phyloP scores from a whole-genome alignment of 2,113 vertebrate species.

The Clarias magur region DNA sequence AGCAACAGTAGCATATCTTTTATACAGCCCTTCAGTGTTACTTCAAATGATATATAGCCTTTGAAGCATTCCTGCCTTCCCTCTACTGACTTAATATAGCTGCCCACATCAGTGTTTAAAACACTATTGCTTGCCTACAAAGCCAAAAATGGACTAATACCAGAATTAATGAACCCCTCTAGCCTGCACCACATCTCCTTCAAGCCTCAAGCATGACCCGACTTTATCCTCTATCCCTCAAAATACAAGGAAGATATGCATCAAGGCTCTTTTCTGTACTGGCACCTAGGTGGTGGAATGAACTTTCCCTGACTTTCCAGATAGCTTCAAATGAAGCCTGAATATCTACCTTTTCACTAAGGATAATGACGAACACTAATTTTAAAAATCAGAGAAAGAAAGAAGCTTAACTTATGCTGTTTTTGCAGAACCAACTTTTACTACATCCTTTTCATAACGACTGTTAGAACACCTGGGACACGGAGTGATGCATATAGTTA shows the following conservation, averaged over 20 bases:
- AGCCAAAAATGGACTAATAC: not conserved
- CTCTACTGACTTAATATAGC: not conserved
- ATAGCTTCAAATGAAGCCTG: not conserved
- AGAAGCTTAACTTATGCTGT: not conserved
- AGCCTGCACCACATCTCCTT: not conserved
- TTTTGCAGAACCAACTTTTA: not conserved
- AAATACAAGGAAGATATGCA: not conserved
- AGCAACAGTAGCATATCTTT: not conserved
- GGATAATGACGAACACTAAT: not conserved
- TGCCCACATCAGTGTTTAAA: not conserved
- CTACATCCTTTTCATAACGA: not conserved
- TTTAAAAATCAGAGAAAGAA: not conserved
- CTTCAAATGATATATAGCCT: not conserved
- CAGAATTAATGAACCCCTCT: not conserved
- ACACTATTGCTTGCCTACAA: not conserved
- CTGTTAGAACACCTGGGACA: too few relatives aligned
- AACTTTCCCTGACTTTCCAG: not conserved
- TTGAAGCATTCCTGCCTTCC: not conserved
- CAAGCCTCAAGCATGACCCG: not conserved
- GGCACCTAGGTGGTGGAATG: not conserved
- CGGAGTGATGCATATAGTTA: too few relatives aligned
- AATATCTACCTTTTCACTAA: not conserved
- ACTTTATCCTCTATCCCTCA: not conserved
- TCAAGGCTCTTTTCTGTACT: not conserved
- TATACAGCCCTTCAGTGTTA: not conserved